Conservation (phyloP, 1,140 invertebrate species). For the Lordiphosa mommai region DNA sequence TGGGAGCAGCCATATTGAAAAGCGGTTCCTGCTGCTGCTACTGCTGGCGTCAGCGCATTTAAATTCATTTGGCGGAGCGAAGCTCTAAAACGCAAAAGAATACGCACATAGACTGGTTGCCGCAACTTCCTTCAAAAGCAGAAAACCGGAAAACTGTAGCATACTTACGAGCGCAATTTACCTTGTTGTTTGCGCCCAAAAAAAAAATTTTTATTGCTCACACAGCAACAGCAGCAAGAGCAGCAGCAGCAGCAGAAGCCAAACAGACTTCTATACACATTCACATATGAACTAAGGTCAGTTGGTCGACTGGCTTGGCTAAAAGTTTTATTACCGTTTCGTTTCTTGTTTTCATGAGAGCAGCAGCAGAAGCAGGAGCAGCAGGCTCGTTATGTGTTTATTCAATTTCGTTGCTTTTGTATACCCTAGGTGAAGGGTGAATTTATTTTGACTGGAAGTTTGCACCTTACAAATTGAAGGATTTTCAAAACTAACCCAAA, state of each 20-base stretch:
- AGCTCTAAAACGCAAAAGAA: conserved; percentile 50
- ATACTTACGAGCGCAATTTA: conserved; percentile 62
- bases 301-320: conserved; percentile 36
- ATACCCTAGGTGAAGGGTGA: too few relatives aligned
- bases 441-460: too few relatives aligned
- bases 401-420: conserved; percentile 53
- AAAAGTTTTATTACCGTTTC: conserved; percentile 74
- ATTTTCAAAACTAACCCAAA: too few relatives aligned
- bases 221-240: conserved; percentile 28
- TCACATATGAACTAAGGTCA: conserved; percentile 52
- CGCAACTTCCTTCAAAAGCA: neutral
- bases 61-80: conserved; percentile 70
- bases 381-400: conserved; percentile 72
- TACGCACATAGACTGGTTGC: conserved; percentile 22
- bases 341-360: conserved; percentile 21
- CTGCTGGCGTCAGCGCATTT: conserved; percentile 59
- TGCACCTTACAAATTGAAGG: too few relatives aligned
- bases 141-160: conserved; percentile 48
- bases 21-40: conserved; percentile 12
- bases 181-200: conserved; percentile 56
- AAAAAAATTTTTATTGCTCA: conserved; percentile 55
- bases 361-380: conserved; percentile 17
- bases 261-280: neutral
- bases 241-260: conserved; percentile 9
- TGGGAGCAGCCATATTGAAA: conserved; percentile 57